phyloP scores from a whole-genome alignment of 53 echinoderm and acorn worm genomes.

The Echinometra lucunter region DNA sequence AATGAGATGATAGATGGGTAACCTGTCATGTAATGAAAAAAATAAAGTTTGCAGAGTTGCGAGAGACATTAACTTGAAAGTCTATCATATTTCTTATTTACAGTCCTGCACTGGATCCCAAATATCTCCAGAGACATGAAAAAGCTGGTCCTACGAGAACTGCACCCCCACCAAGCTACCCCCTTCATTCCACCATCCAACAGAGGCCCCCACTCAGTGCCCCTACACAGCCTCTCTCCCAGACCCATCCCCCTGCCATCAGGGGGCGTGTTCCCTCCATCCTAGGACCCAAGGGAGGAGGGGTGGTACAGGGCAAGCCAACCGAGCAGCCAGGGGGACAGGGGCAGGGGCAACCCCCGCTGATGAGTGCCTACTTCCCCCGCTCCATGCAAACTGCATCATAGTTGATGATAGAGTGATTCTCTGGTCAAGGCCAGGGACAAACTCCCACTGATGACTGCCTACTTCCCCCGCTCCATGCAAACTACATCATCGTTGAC shows the following conservation, averaged over 20 bases:
- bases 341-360: constrained; percentile 74
- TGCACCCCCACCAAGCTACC: constrained; percentile 46
- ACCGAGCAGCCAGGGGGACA: constrained; percentile 28
- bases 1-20: too few relatives aligned
- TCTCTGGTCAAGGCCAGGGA: constrained; percentile 58
- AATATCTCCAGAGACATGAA: constrained; percentile 80
- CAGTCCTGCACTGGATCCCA: constrained; percentile 88
- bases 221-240: constrained; percentile 58
- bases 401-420: background rate
- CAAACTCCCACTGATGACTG: constrained; percentile 88
- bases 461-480: constrained; percentile 85
- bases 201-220: constrained; percentile 64
- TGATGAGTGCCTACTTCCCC: constrained; percentile 94
- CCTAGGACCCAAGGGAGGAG: constrained; percentile 8
- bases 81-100: background rate
- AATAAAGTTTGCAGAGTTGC: background rate
- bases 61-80: background rate
- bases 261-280: constrained; percentile 30
- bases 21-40: too few relatives aligned
- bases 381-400: constrained; percentile 68
- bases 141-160: constrained; percentile 18
- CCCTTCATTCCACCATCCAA: constrained; percentile 32
- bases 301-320: background rate
- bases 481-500: constrained; percentile 35
- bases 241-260: constrained; percentile 44